A percentile compares a stretch with the other conserved stretches of the same genome.
phyloP scores from a whole-genome alignment of 2,888 invertebrate genomes.

The Protophormia terraenovae region DNA sequence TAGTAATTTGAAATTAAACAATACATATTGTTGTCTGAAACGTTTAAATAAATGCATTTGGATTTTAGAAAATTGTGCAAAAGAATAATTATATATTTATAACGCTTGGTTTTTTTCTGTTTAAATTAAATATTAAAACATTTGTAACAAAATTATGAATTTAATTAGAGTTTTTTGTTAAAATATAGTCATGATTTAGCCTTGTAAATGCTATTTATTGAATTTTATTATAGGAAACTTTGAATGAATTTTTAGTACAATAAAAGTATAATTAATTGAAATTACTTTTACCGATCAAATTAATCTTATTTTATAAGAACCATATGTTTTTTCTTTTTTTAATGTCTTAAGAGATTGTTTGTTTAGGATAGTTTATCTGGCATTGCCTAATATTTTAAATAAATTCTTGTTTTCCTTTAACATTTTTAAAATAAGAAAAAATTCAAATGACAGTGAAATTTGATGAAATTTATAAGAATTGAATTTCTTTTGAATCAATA shows the following conservation, averaged over 20 bases:
- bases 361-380: too few species aligned
- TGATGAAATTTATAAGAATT: too few species aligned
- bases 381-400: too few species aligned
- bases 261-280: too few species aligned
- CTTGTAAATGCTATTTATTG: neutral
- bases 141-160: neutral
- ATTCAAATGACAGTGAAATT: too few species aligned
- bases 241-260: neutral
- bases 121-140: neutral
- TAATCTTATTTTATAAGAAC: too few species aligned
- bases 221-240: neutral
- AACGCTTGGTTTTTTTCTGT: neutral
- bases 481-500: too few species aligned
- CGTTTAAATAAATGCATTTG: slow-evolving; percentile 6
- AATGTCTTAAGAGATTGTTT: too few species aligned
- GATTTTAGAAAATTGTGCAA: neutral
- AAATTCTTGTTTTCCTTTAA: too few species aligned
- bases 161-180: neutral
- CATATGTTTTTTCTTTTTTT: too few species aligned
- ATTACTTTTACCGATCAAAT: too few species aligned
- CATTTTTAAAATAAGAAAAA: too few species aligned
- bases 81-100: slow-evolving; percentile 14
- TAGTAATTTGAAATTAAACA: slow-evolving; percentile 26
- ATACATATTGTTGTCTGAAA: neutral
- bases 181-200: neutral